Evolutionary conservation across 2,888 invertebrate species (phyloP).

Genomic region (Tiliacea aurago): DNA sequence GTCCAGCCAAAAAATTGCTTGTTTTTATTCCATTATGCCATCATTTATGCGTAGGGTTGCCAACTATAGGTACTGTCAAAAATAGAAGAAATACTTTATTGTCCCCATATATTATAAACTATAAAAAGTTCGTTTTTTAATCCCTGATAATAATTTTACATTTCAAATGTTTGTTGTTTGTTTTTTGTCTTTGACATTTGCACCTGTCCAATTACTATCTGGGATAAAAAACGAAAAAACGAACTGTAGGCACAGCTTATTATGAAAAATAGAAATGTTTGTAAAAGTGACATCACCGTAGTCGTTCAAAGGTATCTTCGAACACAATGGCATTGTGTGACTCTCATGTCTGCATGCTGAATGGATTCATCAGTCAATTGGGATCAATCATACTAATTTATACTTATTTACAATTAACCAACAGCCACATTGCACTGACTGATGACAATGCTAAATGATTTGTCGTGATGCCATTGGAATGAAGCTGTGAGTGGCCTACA

Average conservation of each 20-base stretch:
- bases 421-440: background rate
- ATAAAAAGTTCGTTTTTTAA: too few species aligned
- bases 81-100: too few species aligned
- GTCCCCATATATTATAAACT: too few species aligned
- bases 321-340: background rate
- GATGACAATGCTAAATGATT: background rate
- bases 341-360: background rate
- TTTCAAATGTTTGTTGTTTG: too few species aligned
- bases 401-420: background rate
- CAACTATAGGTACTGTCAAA: background rate
- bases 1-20: background rate
- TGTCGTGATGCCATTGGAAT: background rate
- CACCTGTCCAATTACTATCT: too few species aligned
- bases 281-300: background rate
- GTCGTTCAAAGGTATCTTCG: background rate
- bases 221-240: too few species aligned
- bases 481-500: background rate
- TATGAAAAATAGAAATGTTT: too few species aligned
- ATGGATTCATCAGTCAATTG: background rate
- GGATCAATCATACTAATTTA: background rate
- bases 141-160: too few species aligned
- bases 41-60: background rate
- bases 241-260: too few species aligned
- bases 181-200: too few species aligned
- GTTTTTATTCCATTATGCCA: background rate